Percentiles rank a stretch among this genome's conserved stretches.
These are phyloP conservation scores for Lycaena phlaeas DNA, from an alignment of 2,888 invertebrate species.

Conservation along the genomic window DNA sequence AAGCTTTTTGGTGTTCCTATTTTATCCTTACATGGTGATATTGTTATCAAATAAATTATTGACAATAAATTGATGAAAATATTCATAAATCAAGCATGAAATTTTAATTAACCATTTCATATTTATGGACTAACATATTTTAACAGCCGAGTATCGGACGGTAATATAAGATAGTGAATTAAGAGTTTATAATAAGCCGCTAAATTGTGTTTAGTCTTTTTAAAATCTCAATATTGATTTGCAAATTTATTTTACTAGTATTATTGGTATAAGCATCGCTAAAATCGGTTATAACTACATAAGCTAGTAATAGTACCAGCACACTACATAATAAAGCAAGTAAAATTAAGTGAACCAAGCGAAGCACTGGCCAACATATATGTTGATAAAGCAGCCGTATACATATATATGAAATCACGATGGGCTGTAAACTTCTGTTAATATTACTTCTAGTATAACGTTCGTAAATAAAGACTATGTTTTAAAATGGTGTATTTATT, in stretches of 20 bases:
- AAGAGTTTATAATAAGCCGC: background rate
- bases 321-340: too few relatives aligned
- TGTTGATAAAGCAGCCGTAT: conserved; percentile 2
- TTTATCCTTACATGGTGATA: background rate
- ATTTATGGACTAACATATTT: background rate
- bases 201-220: background rate
- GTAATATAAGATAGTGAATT: background rate
- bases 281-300: conserved; percentile 4
- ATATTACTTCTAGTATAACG: conserved; percentile 8
- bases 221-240: background rate
- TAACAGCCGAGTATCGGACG: background rate
- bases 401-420: conserved; percentile 1
- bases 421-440: conserved; percentile 5
- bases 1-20: too few relatives aligned
- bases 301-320: background rate
- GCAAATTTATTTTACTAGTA: conserved; percentile 2
- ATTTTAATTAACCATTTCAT: background rate
- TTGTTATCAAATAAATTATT: background rate
- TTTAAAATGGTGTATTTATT: conserved; percentile 4
- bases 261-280: conserved; percentile 15
- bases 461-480: conserved; percentile 8
- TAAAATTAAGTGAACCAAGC: too few relatives aligned
- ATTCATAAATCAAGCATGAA: background rate
- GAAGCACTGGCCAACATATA: background rate
- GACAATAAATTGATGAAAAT: background rate